These are phyloP conservation scores for Urosaurus nigricauda DNA, from an alignment of 2,797 vertebrate genomes.

Conservation along the genomic window DNA sequence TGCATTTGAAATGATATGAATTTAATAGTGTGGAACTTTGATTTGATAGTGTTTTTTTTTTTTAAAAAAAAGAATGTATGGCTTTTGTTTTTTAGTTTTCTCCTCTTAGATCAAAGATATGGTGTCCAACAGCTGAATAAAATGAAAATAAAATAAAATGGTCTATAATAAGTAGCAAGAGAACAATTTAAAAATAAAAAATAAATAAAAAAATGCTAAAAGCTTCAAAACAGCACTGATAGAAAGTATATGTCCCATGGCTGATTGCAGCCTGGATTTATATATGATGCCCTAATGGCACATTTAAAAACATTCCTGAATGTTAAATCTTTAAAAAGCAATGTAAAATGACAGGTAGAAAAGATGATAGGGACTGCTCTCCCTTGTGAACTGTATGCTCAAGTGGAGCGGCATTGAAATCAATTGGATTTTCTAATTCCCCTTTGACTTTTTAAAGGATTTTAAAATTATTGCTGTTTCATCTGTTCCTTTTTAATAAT, in stretches of 20 bases:
- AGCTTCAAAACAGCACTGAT: too few relatives aligned
- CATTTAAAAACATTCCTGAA: not conserved
- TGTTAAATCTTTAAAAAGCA: not conserved
- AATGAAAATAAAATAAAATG: not conserved
- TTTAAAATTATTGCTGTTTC: slow-evolving; percentile 14
- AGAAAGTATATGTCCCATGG: not conserved
- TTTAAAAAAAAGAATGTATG: not conserved
- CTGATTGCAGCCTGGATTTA: not conserved
- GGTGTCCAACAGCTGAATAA: not conserved
- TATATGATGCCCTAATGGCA: not conserved
- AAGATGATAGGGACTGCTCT: not conserved
- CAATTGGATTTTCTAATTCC: slow-evolving; percentile 36
- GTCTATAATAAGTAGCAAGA: not conserved
- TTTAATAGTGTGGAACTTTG: not conserved
- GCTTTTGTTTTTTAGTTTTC: not conserved
- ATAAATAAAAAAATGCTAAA: too few relatives aligned
- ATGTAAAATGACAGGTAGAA: slow-evolving; percentile 10
- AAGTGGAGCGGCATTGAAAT: slow-evolving; percentile 15
- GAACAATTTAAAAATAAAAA: not conserved
- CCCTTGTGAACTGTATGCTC: not conserved
- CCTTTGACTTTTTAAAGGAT: slow-evolving; percentile 24
- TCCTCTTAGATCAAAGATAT: not conserved
- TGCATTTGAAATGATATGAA: not conserved
- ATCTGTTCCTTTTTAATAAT: slow-evolving; percentile 17
- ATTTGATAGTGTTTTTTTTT: not conserved